phyloP scores from a whole-genome alignment of 2,797 vertebrate species.

The Pangasius mekongensis region DNA sequence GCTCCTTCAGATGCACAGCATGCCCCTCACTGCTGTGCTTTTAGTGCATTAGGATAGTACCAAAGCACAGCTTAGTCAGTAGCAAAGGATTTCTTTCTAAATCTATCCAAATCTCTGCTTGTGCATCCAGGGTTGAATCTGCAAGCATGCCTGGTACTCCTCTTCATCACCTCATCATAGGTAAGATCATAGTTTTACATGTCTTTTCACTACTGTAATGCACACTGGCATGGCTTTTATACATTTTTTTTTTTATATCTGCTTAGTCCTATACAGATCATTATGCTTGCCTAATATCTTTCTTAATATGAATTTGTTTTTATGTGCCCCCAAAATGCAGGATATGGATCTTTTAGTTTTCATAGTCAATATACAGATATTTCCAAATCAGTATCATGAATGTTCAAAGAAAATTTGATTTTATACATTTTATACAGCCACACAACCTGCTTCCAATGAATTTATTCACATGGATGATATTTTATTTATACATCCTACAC shows the following conservation, averaged over 20 bases:
- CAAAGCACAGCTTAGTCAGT: constrained; percentile 1
- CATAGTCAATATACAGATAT: neutral
- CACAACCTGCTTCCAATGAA: neutral
- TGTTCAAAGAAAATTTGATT: neutral
- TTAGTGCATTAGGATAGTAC: neutral
- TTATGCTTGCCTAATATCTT: neutral
- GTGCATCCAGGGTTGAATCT: neutral
- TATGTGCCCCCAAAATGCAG: constrained; percentile 7
- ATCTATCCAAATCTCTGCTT: neutral
- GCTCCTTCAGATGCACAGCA: neutral
- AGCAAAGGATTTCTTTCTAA: neutral
- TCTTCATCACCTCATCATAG: constrained; percentile 21
- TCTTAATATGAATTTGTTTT: neutral
- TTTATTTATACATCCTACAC: neutral
- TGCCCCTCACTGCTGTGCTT: constrained; percentile 16
- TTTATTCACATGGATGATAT: neutral
- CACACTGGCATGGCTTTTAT: neutral
- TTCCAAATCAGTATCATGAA: neutral
- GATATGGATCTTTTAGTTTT: neutral
- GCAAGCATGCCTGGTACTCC: constrained; percentile 22
- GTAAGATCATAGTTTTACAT: constrained; percentile 10
- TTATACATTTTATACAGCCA: too few relatives aligned
- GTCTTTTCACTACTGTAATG: neutral
- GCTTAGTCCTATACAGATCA: neutral
- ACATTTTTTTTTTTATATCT: neutral